Conservation (phyloP, 2,113 vertebrate species). For the Mystacornis crossleyi region DNA sequence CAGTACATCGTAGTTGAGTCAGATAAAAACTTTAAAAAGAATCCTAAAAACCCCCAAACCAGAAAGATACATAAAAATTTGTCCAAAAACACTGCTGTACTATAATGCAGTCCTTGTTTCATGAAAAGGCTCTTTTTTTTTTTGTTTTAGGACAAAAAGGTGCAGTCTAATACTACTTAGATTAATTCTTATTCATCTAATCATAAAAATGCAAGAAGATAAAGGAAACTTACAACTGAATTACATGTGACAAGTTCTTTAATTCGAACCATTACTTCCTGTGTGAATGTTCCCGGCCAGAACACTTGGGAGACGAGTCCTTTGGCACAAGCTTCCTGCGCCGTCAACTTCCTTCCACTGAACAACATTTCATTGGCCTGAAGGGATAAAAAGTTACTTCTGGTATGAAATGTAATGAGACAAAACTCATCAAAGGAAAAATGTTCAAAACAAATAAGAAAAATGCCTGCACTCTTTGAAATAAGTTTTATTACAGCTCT, state of each 20-base stretch:
- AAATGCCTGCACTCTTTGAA: background rate
- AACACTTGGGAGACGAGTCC: constrained; percentile 97
- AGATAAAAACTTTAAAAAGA: background rate
- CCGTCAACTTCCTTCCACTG: constrained; percentile 93
- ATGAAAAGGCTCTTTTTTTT: background rate
- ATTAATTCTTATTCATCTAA: background rate
- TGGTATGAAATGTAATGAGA: constrained; percentile 41
- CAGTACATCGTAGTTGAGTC: background rate
- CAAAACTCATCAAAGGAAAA: constrained; percentile 51
- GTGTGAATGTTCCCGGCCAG: constrained; percentile 95
- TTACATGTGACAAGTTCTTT: constrained; percentile 93
- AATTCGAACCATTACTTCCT: constrained; percentile 96
- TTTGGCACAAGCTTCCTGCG: constrained; percentile 95
- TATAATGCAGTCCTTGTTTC: background rate
- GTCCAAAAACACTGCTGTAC: background rate
- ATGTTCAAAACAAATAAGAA: constrained; percentile 46
- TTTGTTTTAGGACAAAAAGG: background rate
- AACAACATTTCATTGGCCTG: constrained; percentile 98
- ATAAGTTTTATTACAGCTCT: background rate
- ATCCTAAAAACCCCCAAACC: background rate
- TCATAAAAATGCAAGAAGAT: background rate
- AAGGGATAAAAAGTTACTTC: constrained; percentile 59
- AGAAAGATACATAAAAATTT: background rate
- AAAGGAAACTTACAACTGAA: constrained; percentile 83
- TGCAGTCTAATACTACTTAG: background rate